phyloP scores from a whole-genome alignment of 2,113 vertebrate species.

The Neogale vison region DNA sequence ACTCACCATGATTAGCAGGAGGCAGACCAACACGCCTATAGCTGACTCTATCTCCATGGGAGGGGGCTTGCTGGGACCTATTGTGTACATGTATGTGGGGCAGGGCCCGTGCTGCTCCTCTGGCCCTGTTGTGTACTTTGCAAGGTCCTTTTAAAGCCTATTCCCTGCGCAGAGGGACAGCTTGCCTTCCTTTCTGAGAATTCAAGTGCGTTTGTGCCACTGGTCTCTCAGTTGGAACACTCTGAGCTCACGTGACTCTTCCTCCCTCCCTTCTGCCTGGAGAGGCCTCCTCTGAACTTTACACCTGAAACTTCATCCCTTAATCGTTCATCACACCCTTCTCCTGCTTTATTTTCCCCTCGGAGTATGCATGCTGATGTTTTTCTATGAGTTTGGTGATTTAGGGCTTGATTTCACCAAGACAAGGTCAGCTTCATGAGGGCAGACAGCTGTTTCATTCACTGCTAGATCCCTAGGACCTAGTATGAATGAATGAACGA shows the following conservation, averaged over 20 bases:
- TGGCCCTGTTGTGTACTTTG: background rate
- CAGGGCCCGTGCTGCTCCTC: too few relatives aligned
- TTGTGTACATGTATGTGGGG: rapidly evolving
- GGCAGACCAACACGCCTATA: background rate
- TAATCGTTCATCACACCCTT: background rate
- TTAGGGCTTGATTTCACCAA: background rate
- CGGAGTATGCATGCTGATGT: background rate
- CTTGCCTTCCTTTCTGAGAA: background rate
- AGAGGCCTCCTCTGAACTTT: background rate
- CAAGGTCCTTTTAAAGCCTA: background rate
- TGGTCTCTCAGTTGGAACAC: background rate
- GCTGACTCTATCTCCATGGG: rapidly evolving
- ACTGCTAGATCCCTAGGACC: background rate
- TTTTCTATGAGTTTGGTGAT: background rate
- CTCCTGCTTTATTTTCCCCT: background rate
- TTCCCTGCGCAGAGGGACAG: background rate
- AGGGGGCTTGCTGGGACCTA: too few relatives aligned
- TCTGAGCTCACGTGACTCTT: background rate
- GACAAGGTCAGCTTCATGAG: background rate
- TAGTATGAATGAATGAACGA: background rate
- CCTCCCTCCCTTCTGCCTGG: background rate
- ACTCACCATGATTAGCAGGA: background rate
- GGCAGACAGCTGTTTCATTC: background rate
- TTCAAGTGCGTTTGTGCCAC: rapidly evolving
- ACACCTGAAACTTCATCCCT: too few relatives aligned